A percentile compares a stretch with the other conserved stretches of the same genome.
Conservation (phyloP, 1,140 invertebrate species). For the Drosophila takahashii region DNA sequence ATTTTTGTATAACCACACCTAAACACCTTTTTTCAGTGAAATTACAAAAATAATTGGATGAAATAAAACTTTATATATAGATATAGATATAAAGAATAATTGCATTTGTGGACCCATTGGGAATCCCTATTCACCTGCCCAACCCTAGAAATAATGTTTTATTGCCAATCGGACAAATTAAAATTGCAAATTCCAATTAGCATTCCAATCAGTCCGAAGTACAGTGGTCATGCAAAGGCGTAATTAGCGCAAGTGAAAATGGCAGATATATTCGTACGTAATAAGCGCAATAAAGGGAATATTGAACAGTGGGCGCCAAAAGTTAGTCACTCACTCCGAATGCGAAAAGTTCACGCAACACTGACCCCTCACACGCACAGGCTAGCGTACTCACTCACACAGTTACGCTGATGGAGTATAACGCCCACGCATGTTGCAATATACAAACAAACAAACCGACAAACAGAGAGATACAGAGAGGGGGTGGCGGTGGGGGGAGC, state of each 20-base stretch:
- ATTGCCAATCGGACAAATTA: conserved; percentile 4
- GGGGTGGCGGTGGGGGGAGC: conserved; percentile 16
- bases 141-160: neutral
- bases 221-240: conserved; percentile 23
- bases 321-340: conserved; percentile 20
- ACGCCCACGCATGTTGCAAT: conserved; percentile 71
- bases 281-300: conserved; percentile 10
- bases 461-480: conserved; percentile 19
- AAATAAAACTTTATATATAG: no score
- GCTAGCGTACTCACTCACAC: conserved; percentile 3
- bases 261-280: conserved; percentile 20
- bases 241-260: conserved; percentile 46
- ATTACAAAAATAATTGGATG: no score
- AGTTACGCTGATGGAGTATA: conserved; percentile 44
- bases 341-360: conserved; percentile 66
- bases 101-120: neutral
- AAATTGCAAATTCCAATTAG: conserved; percentile 43
- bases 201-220: conserved; percentile 16
- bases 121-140: neutral
- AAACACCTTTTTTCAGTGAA: no score
- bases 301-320: conserved; percentile 23
- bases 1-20: no score
- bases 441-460: conserved; percentile 53
- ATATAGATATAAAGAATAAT: neutral
- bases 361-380: conserved; percentile 56